These are phyloP conservation scores for Exaiptasia diaphana DNA, from an alignment of 64 coral and sea anemone genomes.

Conservation along the genomic window DNA sequence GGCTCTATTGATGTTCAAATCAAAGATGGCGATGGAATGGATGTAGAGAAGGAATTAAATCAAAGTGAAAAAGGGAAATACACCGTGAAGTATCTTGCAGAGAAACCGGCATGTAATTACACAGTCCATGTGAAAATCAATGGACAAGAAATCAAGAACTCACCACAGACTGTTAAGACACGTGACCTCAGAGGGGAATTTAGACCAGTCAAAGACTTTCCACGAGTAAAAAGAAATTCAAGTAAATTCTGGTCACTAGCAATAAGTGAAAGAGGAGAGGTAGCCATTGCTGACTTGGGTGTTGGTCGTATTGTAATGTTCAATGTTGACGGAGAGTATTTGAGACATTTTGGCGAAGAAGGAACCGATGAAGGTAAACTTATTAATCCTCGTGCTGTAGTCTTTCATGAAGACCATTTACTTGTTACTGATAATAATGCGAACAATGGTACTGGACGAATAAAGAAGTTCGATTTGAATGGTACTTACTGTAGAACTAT, in stretches of 20 bases:
- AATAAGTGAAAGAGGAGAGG: constrained; percentile 46
- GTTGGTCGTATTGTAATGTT: constrained; percentile 76
- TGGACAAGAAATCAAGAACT: not conserved
- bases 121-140: not conserved
- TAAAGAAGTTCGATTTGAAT: constrained; percentile 60
- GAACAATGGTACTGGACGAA: constrained; percentile 46
- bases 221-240: constrained; percentile 43
- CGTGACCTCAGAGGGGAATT: not conserved
- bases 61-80: not conserved
- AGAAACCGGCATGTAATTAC: not conserved
- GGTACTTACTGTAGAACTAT: not conserved
- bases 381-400: constrained; percentile 44
- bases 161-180: not conserved
- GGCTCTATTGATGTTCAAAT: not conserved
- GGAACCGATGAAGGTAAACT: constrained; percentile 46
- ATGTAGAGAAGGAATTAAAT: not conserved
- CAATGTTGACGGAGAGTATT: constrained; percentile 56
- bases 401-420: constrained; percentile 15
- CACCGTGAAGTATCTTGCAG: not conserved
- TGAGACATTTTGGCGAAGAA: constrained; percentile 71
- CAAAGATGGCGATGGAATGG: not conserved
- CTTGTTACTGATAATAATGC: constrained; percentile 49
- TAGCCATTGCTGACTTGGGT: constrained; percentile 68
- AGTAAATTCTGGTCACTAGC: constrained; percentile 55
- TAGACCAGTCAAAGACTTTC: no score